Percentiles rank a stretch among this genome's conserved stretches.
Conservation (phyloP, 2,113 vertebrate genomes). For the Thunnus maccoyii region DNA sequence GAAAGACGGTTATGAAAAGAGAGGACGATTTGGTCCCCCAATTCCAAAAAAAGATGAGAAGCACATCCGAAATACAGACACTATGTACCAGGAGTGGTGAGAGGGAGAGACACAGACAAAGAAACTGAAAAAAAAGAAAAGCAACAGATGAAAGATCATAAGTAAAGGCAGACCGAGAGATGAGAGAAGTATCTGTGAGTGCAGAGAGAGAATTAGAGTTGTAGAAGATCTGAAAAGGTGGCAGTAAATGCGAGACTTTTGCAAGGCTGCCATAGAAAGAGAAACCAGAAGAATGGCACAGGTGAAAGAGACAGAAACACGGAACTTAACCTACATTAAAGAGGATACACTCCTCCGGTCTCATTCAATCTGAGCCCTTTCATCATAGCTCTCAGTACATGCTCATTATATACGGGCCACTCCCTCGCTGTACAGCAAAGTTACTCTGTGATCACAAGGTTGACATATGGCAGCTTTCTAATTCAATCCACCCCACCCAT, state of each 20-base stretch:
- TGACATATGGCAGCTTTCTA: slow-evolving; percentile 68
- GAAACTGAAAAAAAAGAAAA: background rate
- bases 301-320: slow-evolving; percentile 20
- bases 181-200: slow-evolving; percentile 5
- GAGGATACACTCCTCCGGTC: slow-evolving; percentile 16
- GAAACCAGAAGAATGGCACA: slow-evolving; percentile 15
- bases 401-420: slow-evolving; percentile 69
- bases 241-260: background rate
- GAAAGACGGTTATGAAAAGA: slow-evolving; percentile 5
- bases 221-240: slow-evolving; percentile 9
- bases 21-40: slow-evolving; percentile 10
- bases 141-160: slow-evolving; percentile 37
- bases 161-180: slow-evolving; percentile 9
- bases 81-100: slow-evolving; percentile 6
- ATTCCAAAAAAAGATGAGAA: slow-evolving; percentile 32
- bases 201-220: slow-evolving; percentile 8
- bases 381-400: slow-evolving; percentile 49
- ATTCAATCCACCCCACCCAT: slow-evolving; percentile 58
- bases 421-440: slow-evolving; percentile 59
- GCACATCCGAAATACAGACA: slow-evolving; percentile 16
- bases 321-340: slow-evolving; percentile 44
- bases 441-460: slow-evolving; percentile 68
- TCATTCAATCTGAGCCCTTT: slow-evolving; percentile 36
- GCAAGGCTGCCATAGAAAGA: background rate
- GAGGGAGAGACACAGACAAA: background rate